Evolutionary conservation across 1,140 invertebrate species (phyloP).

Genomic region (Atopsyche davidsoni): DNA sequence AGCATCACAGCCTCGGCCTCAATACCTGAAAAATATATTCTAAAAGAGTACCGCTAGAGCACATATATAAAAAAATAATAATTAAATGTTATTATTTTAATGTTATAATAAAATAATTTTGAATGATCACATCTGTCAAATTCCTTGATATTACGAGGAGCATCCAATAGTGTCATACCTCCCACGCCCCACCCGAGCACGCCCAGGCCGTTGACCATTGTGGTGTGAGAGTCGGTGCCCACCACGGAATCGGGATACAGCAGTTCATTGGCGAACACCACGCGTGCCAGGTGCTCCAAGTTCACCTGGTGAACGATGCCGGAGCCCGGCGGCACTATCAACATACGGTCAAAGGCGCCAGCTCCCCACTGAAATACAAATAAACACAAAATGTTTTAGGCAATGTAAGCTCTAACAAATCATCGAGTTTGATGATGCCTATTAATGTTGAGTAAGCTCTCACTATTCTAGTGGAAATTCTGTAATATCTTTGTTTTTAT

Average conservation of each 20-base stretch:
- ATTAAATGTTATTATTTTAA: background rate
- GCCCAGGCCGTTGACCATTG: conserved; percentile 94
- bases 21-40: conserved; percentile 53
- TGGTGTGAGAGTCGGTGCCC: conserved; percentile 98
- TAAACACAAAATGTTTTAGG: background rate
- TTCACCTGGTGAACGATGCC: conserved; percentile 99
- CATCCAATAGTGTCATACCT: conserved; percentile 43
- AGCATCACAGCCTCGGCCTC: conserved; percentile 90
- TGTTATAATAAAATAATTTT: background rate
- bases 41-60: too few relatives aligned
- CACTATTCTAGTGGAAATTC: too few relatives aligned
- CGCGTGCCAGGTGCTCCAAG: conserved; percentile 89
- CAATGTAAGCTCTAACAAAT: background rate
- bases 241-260: conserved; percentile 95
- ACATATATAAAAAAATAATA: conserved; percentile 18
- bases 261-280: conserved; percentile 74
- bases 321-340: conserved; percentile 95
- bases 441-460: too few relatives aligned
- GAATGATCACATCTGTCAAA: background rate
- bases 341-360: conserved; percentile 91
- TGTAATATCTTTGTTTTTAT: too few relatives aligned
- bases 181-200: conserved; percentile 75
- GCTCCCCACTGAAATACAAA: conserved; percentile 87
- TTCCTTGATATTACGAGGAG: too few relatives aligned
- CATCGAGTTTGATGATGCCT: background rate